Evolutionary conservation across 1,140 invertebrate genomes (phyloP), one percentile per base, ranked within the genome.

Genomic region (Nixonia krombeini): DNA sequence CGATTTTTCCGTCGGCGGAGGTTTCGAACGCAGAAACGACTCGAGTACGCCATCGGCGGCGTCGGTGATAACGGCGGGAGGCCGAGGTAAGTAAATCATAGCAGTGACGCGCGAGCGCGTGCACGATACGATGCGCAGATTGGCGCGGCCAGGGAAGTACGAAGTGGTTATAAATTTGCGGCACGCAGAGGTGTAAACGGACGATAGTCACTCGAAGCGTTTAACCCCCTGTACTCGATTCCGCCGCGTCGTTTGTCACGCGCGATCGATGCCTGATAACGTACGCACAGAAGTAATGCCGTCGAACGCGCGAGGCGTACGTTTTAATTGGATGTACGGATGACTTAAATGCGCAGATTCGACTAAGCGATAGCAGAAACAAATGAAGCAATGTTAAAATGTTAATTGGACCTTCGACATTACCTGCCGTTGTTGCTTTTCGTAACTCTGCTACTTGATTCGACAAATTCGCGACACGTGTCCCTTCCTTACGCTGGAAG

Each of bases 91-190:
- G 70, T 74, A 74, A 72, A 74, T 74, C 70, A 74, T 70, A 72
- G 55, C 40, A 42, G 61, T 65, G 55, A 65, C 66, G 55, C 47
- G 68, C 49, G 62, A 67, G 69, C 64, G 63, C 59, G 70, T 72
- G 55, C 59, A 68, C 61, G 70, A 68, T 67, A 52, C 59, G 70
- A 61, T 68, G 61, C 50, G 56, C 68, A 72, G 67, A 75, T 73
- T 73, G 70, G 67, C 41, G 73, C 67, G 66, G 61, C 67, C 65
- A 64, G 66, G 66, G 62, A 71, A 70, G 58, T 65, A 63, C 67
- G 51, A 68, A 76, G 65, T 68, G 73, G 73, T 72, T 79, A 74
- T 79, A 75, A 79, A 79, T 77, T 79, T 68, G 61, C 67, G 58
- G 61, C 45, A 64, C 62, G 64, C 64, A 74, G 66, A 73, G 69